Conservation (phyloP, 2,888 invertebrate genomes). For the Pteria penguin region DNA sequence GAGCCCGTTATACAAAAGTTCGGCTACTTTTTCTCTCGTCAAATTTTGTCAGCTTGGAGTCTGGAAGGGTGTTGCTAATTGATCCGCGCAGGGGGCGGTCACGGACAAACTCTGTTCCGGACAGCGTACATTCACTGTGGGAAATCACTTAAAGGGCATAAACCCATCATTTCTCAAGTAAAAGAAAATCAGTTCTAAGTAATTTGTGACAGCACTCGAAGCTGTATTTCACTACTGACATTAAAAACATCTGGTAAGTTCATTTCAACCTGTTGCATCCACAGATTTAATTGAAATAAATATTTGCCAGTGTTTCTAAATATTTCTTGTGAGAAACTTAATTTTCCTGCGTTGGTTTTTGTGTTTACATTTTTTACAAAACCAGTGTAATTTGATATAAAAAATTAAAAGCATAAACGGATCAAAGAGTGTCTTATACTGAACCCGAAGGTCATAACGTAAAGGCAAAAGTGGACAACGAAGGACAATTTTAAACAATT, state of each 20-base stretch:
- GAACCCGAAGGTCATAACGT: too few species aligned
- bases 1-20: slow-evolving; percentile 22
- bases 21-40: slow-evolving; percentile 16
- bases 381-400: too few species aligned
- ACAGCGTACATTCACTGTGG: slow-evolving; percentile 14
- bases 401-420: too few species aligned
- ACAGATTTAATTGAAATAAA: slow-evolving; percentile 25
- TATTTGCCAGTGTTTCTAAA: neutral
- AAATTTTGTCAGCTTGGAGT: slow-evolving; percentile 6
- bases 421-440: too few species aligned
- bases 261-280: slow-evolving; percentile 12
- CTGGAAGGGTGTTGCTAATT: slow-evolving; percentile 33
- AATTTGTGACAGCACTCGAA: slow-evolving; percentile 24
- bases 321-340: neutral
- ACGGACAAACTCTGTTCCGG: slow-evolving; percentile 12
- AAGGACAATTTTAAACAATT: neutral
- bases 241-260: slow-evolving; percentile 42
- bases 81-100: slow-evolving; percentile 26
- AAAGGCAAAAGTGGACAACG: neutral
- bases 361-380: too few species aligned
- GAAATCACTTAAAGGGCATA: slow-evolving; percentile 24
- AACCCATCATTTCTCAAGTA: slow-evolving; percentile 22
- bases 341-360: neutral
- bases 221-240: slow-evolving; percentile 24
- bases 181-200: slow-evolving; percentile 14